phyloP scores from a whole-genome alignment of 2,113 vertebrate species.

The Onychostoma macrolepis region DNA sequence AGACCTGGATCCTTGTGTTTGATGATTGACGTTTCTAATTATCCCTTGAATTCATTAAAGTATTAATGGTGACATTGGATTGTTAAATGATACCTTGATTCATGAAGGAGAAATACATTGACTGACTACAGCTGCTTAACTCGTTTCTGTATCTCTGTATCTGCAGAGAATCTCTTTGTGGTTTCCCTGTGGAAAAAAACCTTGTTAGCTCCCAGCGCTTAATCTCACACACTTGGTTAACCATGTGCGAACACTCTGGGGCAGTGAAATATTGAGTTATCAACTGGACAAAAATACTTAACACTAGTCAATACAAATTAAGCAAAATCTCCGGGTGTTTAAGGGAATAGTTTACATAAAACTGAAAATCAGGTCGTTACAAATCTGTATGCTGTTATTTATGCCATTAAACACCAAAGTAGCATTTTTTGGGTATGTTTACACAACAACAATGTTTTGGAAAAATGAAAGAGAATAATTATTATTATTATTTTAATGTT shows the following conservation, averaged over 20 bases:
- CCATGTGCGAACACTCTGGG: not conserved
- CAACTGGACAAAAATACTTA: not conserved
- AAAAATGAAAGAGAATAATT: no score
- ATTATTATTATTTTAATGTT: no score
- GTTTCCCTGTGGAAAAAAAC: conserved; percentile 3
- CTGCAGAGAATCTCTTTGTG: conserved; percentile 12
- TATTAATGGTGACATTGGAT: not conserved
- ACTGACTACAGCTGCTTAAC: not conserved
- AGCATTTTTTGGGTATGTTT: not conserved
- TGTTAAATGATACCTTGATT: not conserved
- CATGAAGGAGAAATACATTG: not conserved
- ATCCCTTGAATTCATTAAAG: not conserved
- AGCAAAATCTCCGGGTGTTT: not conserved
- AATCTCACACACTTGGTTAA: conserved; percentile 21
- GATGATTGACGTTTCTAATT: not conserved
- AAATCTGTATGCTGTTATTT: not conserved
- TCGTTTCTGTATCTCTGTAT: not conserved
- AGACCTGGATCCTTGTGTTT: not conserved
- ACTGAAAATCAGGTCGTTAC: not conserved
- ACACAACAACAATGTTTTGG: no score
- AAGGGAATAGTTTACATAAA: not conserved
- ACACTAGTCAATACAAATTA: not conserved
- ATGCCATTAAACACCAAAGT: not conserved
- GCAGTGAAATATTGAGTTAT: conserved; percentile 4
- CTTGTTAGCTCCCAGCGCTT: not conserved